These are phyloP conservation scores for Ardeotis arabs DNA, from an alignment of 2,113 vertebrate species.

Conservation along the genomic window DNA sequence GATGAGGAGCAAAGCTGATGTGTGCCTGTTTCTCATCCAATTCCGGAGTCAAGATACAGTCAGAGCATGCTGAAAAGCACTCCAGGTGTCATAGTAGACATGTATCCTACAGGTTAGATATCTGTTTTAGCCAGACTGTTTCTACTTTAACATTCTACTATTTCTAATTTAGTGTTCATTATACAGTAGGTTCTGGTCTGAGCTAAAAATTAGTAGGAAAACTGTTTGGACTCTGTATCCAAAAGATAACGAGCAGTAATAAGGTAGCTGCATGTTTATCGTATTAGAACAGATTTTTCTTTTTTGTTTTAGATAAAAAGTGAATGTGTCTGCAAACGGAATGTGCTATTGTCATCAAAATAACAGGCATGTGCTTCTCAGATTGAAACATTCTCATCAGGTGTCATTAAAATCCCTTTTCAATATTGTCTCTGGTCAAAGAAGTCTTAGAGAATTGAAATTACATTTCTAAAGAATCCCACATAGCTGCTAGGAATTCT, in stretches of 20 bases:
- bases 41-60: neutral
- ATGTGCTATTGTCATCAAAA: neutral
- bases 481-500: conserved; percentile 26
- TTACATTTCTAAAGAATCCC: conserved; percentile 60
- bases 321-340: neutral
- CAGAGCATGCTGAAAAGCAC: neutral
- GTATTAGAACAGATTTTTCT: neutral
- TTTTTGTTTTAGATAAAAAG: neutral
- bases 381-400: neutral
- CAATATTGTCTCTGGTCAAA: conserved; percentile 49
- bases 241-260: neutral
- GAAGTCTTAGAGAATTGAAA: conserved; percentile 56
- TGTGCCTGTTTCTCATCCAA: neutral
- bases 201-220: neutral
- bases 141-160: neutral
- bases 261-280: neutral
- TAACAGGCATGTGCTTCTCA: neutral
- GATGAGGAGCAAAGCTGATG: neutral
- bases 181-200: neutral
- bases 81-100: neutral
- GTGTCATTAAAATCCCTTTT: conserved; percentile 32
- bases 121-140: neutral
- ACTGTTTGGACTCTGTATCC: neutral
- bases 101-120: neutral
- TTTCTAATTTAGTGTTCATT: neutral